Conservation (phyloP, 1,140 invertebrate species). For the Atta cephalotes region DNA sequence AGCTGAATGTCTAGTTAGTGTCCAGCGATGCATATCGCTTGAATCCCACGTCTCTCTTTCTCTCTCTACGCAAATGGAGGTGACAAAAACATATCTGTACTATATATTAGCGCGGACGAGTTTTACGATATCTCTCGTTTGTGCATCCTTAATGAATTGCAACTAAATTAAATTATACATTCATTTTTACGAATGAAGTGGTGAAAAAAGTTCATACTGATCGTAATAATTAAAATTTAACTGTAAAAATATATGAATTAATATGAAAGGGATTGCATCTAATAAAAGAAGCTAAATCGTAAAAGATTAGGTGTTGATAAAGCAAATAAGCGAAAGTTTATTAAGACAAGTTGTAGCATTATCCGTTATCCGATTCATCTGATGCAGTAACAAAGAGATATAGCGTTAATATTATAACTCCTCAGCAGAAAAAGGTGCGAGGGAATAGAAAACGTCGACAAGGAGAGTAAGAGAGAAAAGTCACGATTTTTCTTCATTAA, state of each 20-base stretch:
- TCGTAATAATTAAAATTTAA: slow-evolving; percentile 22
- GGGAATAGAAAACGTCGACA: neutral
- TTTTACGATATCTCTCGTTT: slow-evolving; percentile 11
- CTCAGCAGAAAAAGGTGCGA: neutral
- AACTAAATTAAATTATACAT: slow-evolving; percentile 38
- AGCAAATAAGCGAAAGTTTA: slow-evolving; percentile 12
- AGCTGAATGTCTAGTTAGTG: slow-evolving; percentile 15
- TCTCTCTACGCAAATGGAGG: neutral
- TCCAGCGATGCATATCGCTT: slow-evolving; percentile 9
- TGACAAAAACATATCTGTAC: slow-evolving; percentile 27
- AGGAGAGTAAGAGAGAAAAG: neutral
- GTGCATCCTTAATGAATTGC: slow-evolving; percentile 10
- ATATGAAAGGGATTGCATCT: neutral
- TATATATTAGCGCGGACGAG: neutral
- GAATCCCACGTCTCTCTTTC: neutral
- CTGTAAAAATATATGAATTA: slow-evolving; percentile 4
- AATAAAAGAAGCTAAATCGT: neutral
- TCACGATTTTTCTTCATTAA: slow-evolving; percentile 56
- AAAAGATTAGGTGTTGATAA: slow-evolving; percentile 1
- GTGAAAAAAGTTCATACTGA: neutral
- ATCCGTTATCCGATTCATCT: slow-evolving; percentile 14
- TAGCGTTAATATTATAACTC: slow-evolving; percentile 11
- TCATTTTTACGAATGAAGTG: slow-evolving; percentile 8
- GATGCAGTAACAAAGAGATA: slow-evolving; percentile 28
- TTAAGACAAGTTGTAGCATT: slow-evolving; percentile 18